Evolutionary conservation across 2,797 vertebrate species (phyloP).

Genomic region (Euthynnus affinis): DNA sequence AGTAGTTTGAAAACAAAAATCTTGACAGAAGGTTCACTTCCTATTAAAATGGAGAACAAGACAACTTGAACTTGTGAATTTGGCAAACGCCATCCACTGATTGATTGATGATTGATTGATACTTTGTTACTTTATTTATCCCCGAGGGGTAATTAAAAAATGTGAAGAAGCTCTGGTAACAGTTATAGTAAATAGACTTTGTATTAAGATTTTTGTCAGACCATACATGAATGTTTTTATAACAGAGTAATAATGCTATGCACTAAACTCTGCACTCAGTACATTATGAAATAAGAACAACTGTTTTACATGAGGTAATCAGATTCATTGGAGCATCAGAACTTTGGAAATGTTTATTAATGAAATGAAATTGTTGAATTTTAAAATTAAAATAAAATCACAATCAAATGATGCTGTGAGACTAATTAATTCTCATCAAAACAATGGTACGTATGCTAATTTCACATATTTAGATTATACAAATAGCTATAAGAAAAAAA

Average conservation of each 20-base stretch:
- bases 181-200: background rate
- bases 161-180: constrained; percentile 1
- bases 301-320: background rate
- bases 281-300: background rate
- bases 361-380: constrained; percentile 32
- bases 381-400: constrained; percentile 28
- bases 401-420: constrained; percentile 28
- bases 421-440: background rate
- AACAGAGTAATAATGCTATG: background rate
- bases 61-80: background rate
- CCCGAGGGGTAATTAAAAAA: no score
- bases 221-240: no score
- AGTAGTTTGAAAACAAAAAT: no score
- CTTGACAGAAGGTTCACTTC: background rate
- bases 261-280: background rate
- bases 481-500: background rate
- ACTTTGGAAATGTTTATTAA: background rate
- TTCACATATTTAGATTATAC: background rate
- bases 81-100: background rate
- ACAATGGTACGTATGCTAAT: background rate
- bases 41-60: background rate
- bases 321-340: background rate
- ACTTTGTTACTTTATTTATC: no score
- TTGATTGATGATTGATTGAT: no score
- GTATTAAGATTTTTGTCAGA: background rate